phyloP scores from a whole-genome alignment of 2,797 vertebrate genomes.

The Geotrypetes seraphini region DNA sequence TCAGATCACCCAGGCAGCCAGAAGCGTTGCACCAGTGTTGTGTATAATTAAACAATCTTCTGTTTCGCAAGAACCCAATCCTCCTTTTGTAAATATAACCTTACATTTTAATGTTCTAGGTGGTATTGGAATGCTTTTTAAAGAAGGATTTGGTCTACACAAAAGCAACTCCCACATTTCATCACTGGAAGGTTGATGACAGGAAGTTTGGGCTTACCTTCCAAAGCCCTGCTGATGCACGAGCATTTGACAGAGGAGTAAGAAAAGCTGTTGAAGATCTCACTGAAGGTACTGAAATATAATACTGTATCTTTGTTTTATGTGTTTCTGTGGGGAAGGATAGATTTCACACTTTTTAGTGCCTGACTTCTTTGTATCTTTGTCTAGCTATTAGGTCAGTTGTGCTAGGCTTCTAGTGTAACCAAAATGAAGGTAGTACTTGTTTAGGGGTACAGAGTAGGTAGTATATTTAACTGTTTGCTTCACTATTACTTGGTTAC shows the following conservation, averaged over 20 bases:
- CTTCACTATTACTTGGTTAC: not conserved
- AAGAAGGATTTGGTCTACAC: slow-evolving; percentile 95
- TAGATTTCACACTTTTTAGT: not conserved
- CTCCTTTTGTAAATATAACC: slow-evolving; percentile 22
- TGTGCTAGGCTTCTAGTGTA: not conserved
- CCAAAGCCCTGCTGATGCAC: slow-evolving; percentile 91
- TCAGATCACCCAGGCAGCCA: no score
- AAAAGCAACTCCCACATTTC: slow-evolving; percentile 93
- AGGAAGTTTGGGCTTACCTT: slow-evolving; percentile 90
- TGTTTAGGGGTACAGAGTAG: not conserved
- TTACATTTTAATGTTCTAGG: slow-evolving; percentile 51
- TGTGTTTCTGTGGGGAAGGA: not conserved
- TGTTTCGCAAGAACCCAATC: no score
- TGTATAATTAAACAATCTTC: no score
- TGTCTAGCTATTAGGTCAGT: not conserved
- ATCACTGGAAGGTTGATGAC: slow-evolving; percentile 96
- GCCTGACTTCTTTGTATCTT: not conserved
- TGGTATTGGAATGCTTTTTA: slow-evolving; percentile 91
- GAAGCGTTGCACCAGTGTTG: no score
- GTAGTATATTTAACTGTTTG: no score
- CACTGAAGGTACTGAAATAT: slow-evolving; percentile 72
- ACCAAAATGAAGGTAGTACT: not conserved
- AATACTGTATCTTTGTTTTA: not conserved
- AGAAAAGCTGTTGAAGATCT: slow-evolving; percentile 95
- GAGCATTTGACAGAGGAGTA: slow-evolving; percentile 93